Evolutionary conservation across 2,113 vertebrate species (phyloP).

Genomic region (Acrocephalus kingi): DNA sequence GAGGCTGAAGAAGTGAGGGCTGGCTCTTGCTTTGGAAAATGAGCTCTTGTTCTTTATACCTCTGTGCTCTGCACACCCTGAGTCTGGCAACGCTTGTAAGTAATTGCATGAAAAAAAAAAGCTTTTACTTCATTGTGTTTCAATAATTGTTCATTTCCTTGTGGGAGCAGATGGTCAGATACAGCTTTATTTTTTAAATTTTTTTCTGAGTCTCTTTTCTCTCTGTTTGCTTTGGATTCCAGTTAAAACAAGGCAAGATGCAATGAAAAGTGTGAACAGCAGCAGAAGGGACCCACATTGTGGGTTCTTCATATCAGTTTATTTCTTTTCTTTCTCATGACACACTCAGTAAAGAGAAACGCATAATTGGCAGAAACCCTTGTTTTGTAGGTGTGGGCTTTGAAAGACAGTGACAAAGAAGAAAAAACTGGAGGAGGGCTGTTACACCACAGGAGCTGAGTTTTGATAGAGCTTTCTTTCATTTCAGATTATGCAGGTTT

Average conservation of each 20-base stretch:
- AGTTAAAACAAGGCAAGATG: neutral
- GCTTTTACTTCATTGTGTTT: neutral
- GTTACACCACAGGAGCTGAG: neutral
- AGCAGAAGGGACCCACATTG: neutral
- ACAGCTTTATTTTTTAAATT: neutral
- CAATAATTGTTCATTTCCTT: neutral
- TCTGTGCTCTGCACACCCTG: neutral
- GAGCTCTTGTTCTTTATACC: neutral
- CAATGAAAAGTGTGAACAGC: neutral
- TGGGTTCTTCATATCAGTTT: neutral
- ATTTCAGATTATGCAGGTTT: neutral
- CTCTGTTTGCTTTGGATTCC: neutral
- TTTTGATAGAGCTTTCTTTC: neutral
- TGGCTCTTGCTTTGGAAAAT: neutral
- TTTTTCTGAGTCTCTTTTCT: neutral
- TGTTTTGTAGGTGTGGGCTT: neutral
- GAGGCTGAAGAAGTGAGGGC: neutral
- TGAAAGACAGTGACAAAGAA: neutral
- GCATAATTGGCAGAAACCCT: neutral
- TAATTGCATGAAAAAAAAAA: neutral
- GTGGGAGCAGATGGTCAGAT: neutral
- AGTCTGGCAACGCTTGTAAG: slow-evolving; percentile 53
- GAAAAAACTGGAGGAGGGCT: neutral
- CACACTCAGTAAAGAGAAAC: neutral
- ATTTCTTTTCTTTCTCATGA: neutral